Evolutionary conservation across 2,113 vertebrate genomes (phyloP).

Genomic region (Crypturellus undulatus): DNA sequence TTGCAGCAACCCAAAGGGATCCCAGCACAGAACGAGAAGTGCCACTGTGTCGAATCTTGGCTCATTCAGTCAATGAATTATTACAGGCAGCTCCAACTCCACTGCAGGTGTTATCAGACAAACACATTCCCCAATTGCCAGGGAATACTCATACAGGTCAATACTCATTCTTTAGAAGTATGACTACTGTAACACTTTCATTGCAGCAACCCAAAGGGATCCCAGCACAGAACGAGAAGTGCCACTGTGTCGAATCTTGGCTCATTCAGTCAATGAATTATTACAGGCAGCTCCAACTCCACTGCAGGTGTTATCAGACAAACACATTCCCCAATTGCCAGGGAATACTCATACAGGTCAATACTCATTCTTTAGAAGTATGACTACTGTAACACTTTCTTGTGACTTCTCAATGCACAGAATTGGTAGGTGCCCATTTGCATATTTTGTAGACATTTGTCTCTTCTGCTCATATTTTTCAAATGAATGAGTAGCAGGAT

Average conservation of each 20-base stretch:
- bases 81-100: not conserved
- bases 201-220: not conserved
- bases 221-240: fast-evolving
- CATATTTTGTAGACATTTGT: not conserved
- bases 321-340: not conserved
- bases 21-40: fast-evolving
- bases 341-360: not conserved
- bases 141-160: not conserved
- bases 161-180: not conserved
- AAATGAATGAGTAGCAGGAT: not conserved
- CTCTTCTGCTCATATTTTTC: not conserved
- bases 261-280: not conserved
- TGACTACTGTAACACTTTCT: not conserved
- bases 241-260: fast-evolving
- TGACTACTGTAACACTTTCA: fast-evolving
- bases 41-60: fast-evolving
- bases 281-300: not conserved
- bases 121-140: not conserved
- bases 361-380: not conserved
- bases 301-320: not conserved
- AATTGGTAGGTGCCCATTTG: not conserved
- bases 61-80: not conserved
- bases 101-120: not conserved
- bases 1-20: not conserved
- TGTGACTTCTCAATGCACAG: not conserved